A percentile compares a stretch with the other conserved stretches of the same genome.
Conservation (phyloP, 2,888 invertebrate species). For the Noctuana brunneofusca region DNA sequence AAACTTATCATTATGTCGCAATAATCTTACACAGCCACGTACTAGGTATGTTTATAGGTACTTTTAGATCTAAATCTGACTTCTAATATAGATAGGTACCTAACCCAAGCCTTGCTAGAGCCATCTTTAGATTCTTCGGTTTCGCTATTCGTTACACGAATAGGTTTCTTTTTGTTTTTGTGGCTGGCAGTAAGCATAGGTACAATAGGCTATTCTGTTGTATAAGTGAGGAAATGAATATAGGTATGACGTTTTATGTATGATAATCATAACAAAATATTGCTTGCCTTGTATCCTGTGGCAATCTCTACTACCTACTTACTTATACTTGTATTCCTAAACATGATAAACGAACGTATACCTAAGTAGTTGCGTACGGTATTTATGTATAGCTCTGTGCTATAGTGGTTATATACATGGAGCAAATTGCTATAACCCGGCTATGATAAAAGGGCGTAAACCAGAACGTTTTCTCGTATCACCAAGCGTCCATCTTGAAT, state of each 20-base stretch:
- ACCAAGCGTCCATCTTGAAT: slow-evolving; percentile 55
- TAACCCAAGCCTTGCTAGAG: too few species aligned
- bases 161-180: too few species aligned
- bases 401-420: slow-evolving; percentile 53
- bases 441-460: slow-evolving; percentile 55
- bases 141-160: too few species aligned
- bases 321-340: slow-evolving; percentile 6
- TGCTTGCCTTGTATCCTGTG: background rate
- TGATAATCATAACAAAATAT: background rate
- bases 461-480: slow-evolving; percentile 46
- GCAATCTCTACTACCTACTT: slow-evolving; percentile 12
- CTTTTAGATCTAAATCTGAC: too few species aligned
- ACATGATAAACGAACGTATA: slow-evolving; percentile 30
- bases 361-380: slow-evolving; percentile 41
- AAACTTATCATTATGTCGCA: too few species aligned
- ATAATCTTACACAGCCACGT: too few species aligned
- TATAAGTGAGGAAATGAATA: background rate
- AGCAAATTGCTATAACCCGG: slow-evolving; percentile 70
- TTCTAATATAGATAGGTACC: too few species aligned
- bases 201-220: too few species aligned
- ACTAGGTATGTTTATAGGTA: too few species aligned
- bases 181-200: too few species aligned
- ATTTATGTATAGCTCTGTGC: slow-evolving; percentile 43
- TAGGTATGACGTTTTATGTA: background rate
- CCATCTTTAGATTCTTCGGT: too few species aligned